Evolutionary conservation across 2,888 invertebrate species (phyloP).

Genomic region (Gnatocerus cornutus): DNA sequence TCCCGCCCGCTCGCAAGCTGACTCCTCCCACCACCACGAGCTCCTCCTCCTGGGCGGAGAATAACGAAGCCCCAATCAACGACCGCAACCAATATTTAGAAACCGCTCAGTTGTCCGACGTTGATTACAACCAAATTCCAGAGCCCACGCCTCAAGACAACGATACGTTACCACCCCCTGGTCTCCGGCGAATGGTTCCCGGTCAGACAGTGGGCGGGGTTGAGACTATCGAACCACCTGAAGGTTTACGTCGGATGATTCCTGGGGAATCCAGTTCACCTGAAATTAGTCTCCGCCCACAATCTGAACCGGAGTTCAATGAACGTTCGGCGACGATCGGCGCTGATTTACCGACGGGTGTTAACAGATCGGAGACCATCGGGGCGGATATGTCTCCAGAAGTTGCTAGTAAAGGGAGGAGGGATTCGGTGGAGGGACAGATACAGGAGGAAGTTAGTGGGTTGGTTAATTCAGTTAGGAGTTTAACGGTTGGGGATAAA

Average conservation of each 20-base stretch:
- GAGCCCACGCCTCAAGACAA: constrained; percentile 49
- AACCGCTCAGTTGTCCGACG: constrained; percentile 82
- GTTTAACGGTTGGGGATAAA: constrained; percentile 68
- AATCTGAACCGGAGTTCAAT: constrained; percentile 59
- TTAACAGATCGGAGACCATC: constrained; percentile 63
- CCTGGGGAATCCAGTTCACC: constrained; percentile 77
- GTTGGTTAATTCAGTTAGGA: constrained; percentile 64
- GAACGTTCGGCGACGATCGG: constrained; percentile 69
- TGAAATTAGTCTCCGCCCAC: constrained; percentile 58
- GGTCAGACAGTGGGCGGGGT: constrained; percentile 71
- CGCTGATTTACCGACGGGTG: constrained; percentile 66
- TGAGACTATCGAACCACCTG: constrained; percentile 68
- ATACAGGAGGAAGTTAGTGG: constrained; percentile 59
- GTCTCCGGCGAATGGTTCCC: constrained; percentile 78
- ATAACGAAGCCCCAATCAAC: constrained; percentile 78
- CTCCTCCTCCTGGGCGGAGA: constrained; percentile 70
- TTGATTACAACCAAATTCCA: constrained; percentile 60
- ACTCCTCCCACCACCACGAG: constrained; percentile 51
- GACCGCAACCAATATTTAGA: constrained; percentile 86
- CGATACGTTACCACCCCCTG: constrained; percentile 77
- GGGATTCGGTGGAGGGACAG: constrained; percentile 65
- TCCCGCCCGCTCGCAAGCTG: constrained; percentile 54
- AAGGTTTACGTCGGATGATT: constrained; percentile 77
- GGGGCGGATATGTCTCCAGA: constrained; percentile 58
- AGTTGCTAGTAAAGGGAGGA: constrained; percentile 56